These are phyloP conservation scores for Vollenhovia emeryi DNA, from an alignment of 1,140 invertebrate genomes.

Conservation along the genomic window DNA sequence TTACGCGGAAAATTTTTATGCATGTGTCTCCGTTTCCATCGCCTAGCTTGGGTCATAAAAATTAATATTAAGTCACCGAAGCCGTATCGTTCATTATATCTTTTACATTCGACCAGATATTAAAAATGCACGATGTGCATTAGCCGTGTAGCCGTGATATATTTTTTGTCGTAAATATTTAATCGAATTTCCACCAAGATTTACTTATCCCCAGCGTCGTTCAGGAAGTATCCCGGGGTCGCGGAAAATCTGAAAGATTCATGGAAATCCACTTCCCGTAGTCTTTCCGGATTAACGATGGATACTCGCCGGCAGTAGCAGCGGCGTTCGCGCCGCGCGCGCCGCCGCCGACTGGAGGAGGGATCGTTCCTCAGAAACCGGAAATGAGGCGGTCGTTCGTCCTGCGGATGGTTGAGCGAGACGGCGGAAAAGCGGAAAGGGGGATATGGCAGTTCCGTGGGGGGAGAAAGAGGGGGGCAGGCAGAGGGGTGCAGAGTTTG, in stretches of 20 bases:
- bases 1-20: background rate
- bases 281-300: constrained; percentile 67
- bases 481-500: constrained; percentile 50
- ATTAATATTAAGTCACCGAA: background rate
- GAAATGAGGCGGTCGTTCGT: constrained; percentile 69
- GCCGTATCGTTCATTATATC: background rate
- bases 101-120: background rate
- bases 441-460: background rate
- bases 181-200: constrained; percentile 56
- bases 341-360: background rate
- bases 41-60: background rate
- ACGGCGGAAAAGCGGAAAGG: constrained; percentile 38
- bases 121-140: constrained; percentile 31
- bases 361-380: constrained; percentile 65
- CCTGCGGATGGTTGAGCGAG: constrained; percentile 46
- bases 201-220: constrained; percentile 7
- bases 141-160: constrained; percentile 21
- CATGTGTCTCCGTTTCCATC: background rate
- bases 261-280: constrained; percentile 41
- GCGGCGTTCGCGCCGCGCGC: background rate
- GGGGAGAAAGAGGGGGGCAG: background rate
- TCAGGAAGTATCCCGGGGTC: constrained; percentile 11
- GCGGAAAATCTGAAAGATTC: constrained; percentile 55
- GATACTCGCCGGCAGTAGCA: constrained; percentile 8
- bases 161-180: constrained; percentile 41